A percentile compares a stretch with the other conserved stretches of the same genome.
These are phyloP conservation scores for Hydropotes inermis DNA, from an alignment of 2,113 vertebrate genomes.

Conservation along the genomic window DNA sequence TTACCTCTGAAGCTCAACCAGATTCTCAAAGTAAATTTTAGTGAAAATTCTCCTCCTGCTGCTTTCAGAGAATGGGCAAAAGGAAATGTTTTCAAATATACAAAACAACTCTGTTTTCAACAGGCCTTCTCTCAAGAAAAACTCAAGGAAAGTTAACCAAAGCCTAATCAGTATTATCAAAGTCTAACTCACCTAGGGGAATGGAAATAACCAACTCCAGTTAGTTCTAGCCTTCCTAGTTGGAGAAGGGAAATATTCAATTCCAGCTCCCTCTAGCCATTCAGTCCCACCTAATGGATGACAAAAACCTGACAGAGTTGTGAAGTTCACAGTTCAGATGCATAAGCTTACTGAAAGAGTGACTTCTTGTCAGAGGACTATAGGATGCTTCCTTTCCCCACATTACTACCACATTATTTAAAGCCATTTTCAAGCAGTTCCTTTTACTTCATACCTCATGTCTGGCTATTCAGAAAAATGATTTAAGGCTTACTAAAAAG, in stretches of 20 bases:
- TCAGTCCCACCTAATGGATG: not conserved
- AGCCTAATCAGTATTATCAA: not conserved
- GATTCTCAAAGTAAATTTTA: not conserved
- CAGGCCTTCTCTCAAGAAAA: not conserved
- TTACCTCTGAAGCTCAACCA: not conserved
- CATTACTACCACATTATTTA: not conserved
- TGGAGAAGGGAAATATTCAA: not conserved
- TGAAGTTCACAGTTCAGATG: not conserved
- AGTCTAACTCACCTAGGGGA: not conserved
- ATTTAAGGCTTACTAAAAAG: not conserved
- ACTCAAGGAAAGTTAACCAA: not conserved
- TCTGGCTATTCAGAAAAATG: not conserved
- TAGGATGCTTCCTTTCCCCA: not conserved
- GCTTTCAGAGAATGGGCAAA: not conserved
- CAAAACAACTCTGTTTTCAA: not conserved
- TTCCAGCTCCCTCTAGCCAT: not conserved
- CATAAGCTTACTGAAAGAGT: not conserved
- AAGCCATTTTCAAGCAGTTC: not conserved
- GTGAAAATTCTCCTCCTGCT: not conserved
- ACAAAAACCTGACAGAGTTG: not conserved
- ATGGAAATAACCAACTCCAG: not conserved
- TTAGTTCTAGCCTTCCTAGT: not conserved
- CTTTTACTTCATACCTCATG: not conserved
- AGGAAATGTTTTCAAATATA: not conserved
- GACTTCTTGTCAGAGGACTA: not conserved